Base-by-base conservation (phyloP, 2,888 invertebrate genomes). In the Drosophila mimetica region DNA sequence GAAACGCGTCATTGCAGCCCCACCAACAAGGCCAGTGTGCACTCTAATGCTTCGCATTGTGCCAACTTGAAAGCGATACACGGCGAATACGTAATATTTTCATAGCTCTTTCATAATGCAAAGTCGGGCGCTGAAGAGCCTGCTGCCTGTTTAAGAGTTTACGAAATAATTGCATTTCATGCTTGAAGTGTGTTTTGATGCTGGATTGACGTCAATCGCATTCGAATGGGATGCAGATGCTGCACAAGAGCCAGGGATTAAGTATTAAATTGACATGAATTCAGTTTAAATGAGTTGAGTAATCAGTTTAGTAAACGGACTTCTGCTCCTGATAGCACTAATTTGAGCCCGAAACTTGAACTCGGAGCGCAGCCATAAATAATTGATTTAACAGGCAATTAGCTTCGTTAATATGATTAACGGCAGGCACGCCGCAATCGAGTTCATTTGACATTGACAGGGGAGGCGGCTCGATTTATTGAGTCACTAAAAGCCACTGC, bases 391-490 rank as follows among this genome's bases (percentile, higher is more conserved):
- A 34, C 54, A 52, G 61, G 54, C 77, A 72, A 77, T 82, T 82
- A 66, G 74, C 65, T 64, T 58, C 47, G 69, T 73, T 82, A 72
- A 72, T 47, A 53, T 66, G 58, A 71, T 82, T 82, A 76, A 76
- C 76, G 71, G 48, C 36, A 14, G 30, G 16, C 46, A 28, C 13
- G 16, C 44, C 60, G 22, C 60, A 59, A 60, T 36, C 59, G 36
- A 36, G 59, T 59, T 58, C 32, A 59, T 25, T 59, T 41, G 39
- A 16, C 57, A 39, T 39, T 54, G 30, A 34, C 41, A 30, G 11
- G 37, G 28, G 16, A 13, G 39, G 16, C 30, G 30, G 59, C 18
- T 58, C 41, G 11, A 59, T 25, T 59, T 59, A 60, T 59, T 60
- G 44, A 60, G 60, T 28, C 60, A 59, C 60, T 60, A 59, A 60